A percentile compares a stretch with the other conserved stretches of the same genome.
Conservation (phyloP, 2,888 invertebrate species). For the Cosmia pyralina region DNA sequence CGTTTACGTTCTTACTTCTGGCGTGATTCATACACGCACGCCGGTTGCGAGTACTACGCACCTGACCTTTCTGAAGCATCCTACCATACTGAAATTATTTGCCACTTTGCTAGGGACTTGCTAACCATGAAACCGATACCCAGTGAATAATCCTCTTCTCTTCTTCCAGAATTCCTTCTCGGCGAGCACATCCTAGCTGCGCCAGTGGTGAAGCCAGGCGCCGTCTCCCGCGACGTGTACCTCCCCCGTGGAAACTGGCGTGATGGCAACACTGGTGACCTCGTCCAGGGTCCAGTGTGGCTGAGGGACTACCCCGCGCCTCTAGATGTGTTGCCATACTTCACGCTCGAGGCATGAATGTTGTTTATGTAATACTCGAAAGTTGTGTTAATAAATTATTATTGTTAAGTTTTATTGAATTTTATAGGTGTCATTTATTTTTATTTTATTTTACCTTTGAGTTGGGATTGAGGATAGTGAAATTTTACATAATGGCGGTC, state of each 20-base stretch:
- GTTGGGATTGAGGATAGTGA: background rate
- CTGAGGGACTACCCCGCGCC: constrained; percentile 91
- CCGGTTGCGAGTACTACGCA: too few relatives aligned
- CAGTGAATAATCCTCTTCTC: background rate
- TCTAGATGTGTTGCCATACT: constrained; percentile 91
- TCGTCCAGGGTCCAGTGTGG: constrained; percentile 89
- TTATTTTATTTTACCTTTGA: background rate
- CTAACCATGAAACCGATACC: background rate
- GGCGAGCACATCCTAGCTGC: constrained; percentile 93
- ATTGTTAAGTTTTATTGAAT: constrained; percentile 10
- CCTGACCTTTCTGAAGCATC: too few relatives aligned
- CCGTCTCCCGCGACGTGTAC: constrained; percentile 91
- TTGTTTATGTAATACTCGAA: constrained; percentile 45
- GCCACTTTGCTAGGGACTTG: background rate
- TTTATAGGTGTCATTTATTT: background rate
- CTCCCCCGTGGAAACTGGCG: constrained; percentile 93
- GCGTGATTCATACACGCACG: too few relatives aligned
- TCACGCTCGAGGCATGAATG: constrained; percentile 77
- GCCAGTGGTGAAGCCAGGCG: constrained; percentile 92
- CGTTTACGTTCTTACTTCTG: too few relatives aligned
- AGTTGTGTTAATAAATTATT: constrained; percentile 33
- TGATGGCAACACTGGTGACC: constrained; percentile 83
- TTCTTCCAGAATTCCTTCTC: constrained; percentile 91
- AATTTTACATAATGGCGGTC: background rate
- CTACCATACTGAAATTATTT: background rate